Evolutionary conservation across 2,797 vertebrate species (phyloP), one percentile per base, ranked within the genome.

Genomic region (Lagocephalus sceleratus): DNA sequence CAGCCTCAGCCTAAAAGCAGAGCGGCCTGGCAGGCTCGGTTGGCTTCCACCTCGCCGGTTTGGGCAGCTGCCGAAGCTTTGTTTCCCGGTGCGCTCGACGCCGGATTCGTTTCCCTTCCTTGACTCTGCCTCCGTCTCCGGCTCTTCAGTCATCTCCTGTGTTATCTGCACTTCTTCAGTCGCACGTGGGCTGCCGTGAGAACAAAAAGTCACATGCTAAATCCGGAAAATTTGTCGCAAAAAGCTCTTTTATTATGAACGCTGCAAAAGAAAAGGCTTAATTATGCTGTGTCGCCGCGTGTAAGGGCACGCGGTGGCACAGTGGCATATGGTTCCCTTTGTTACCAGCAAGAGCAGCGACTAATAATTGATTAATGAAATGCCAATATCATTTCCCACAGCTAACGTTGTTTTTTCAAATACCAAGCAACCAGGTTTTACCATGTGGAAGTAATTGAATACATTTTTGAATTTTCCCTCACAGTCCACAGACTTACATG

Each of bases 11-110:
- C 72, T 51, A 78, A 73, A 69, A 71, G 75, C 57, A 23, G 44
- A 63, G 65, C 49, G 79, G 75, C 69, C 84, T 87, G 84, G 80
- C 86, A 80, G 79, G 76, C 79, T n/a, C 80, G 81, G 72, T 74
- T 84, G 84, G 80, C 75, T 59, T 43, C 67, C 43, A 59, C 69
- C 76, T 71, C 53, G 42, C 63, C 63, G 78, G 54, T 77, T 82
- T 82, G 82, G 79, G 78, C 44, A n/a, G 72, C 69, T 79, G 81
- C 78, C 81, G 66, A 57, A 63, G 78, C 80, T 85, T 83, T 85
- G 83, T 85, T 73, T 83, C 67, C 57, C 54, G 57, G 73, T 63
- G 60, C 73, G 78, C 75, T 83, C 81, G 78, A 81, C 75, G 71
- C 81, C 78, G 75, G 81, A 83, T 86, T 70, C 71, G 68, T 64